Percentiles rank a stretch among this genome's conserved stretches.
Evolutionary conservation across 37 sponge, comb jelly and placozoan species (phyloP).

Genomic region (Halichondria panicea): DNA sequence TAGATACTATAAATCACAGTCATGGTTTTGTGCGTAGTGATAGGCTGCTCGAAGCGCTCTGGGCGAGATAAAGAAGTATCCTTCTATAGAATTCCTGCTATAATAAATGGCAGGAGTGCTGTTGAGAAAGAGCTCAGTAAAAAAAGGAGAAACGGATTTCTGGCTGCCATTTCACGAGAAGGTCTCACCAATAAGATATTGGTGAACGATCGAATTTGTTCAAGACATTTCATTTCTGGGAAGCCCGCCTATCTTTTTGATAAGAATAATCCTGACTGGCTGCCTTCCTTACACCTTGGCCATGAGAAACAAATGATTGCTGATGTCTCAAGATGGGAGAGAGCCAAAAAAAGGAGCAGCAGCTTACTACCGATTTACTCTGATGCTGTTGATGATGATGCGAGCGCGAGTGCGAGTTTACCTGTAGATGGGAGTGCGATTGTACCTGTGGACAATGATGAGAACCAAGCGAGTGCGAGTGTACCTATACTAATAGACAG

Average conservation of each 20-base stretch:
- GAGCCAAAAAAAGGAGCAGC: not conserved
- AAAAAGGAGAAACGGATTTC: constrained; percentile 23
- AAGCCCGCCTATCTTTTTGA: constrained; percentile 42
- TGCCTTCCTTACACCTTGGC: constrained; percentile 36
- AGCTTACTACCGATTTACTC: too few relatives aligned
- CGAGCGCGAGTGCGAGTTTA: too few relatives aligned
- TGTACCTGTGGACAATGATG: too few relatives aligned
- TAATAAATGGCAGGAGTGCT: constrained; percentile 9
- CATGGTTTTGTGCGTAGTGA: constrained; percentile 46
- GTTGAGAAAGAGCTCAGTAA: constrained; percentile 12
- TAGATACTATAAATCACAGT: not conserved
- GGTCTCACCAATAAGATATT: not conserved
- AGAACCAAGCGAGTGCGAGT: too few relatives aligned
- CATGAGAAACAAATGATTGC: not conserved
- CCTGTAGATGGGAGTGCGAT: too few relatives aligned
- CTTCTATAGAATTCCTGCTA: constrained; percentile 44
- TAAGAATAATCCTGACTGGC: constrained; percentile 54
- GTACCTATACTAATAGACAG: too few relatives aligned
- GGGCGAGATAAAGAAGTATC: constrained; percentile 26
- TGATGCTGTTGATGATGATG: too few relatives aligned
- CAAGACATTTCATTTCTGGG: constrained; percentile 46
- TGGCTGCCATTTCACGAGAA: constrained; percentile 29
- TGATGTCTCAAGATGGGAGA: constrained; percentile 2
- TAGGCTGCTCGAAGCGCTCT: constrained; percentile 56
- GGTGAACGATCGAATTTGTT: constrained; percentile 37